Evolutionary conservation across 1,140 invertebrate species (phyloP), one percentile per base, ranked within the genome.

Genomic region (Drosophila pallidifrons): DNA sequence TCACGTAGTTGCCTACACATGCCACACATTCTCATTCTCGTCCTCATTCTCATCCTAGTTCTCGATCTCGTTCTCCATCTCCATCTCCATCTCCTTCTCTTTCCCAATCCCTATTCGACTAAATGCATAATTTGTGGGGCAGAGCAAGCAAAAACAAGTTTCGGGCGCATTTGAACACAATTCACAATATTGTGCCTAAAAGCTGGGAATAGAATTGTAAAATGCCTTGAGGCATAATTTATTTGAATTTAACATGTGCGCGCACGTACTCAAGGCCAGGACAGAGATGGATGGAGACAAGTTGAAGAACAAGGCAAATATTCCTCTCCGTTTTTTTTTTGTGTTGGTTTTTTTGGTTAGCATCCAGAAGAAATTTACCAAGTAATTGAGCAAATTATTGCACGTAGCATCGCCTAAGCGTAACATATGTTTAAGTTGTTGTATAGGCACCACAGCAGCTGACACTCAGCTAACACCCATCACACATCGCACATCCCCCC

Each of bases 331-430:
- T 38, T 72, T 61, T 38, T 20, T n/a, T 32, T 52, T 38, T 47
- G 16, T 32, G 30, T 32, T 32, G 32, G 5, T 32, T 52, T 70
- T 73, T 65, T 77, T 38, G 51, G 25, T 30, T 38, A 15, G 45
- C 59, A 61, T 35, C 20, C 32, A 51, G 67, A 67, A 77, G 63
- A 76, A 85, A 88, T 88, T 85, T 79, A 65, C 60, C 81, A 89
- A 85, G 81, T 89, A 89, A 89, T 88, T 88, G 83, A 75, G 88
- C 86, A 90, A 89, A 89, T 89, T 89, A 89, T 89, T 89, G 85
- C 85, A 89, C 85, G 85, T 89, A 89, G 81, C 77, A 74, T 61
- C 67, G 75, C 75, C 65, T 71, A 71, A 68, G 67, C 66, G 72
- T 75, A 86, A 79, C 82, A 86, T 77, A 80, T 82, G 82, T 71